A percentile compares a stretch with the other conserved stretches of the same genome.
Conservation (phyloP, 2,888 invertebrate genomes). For the Portevinia maculata region DNA sequence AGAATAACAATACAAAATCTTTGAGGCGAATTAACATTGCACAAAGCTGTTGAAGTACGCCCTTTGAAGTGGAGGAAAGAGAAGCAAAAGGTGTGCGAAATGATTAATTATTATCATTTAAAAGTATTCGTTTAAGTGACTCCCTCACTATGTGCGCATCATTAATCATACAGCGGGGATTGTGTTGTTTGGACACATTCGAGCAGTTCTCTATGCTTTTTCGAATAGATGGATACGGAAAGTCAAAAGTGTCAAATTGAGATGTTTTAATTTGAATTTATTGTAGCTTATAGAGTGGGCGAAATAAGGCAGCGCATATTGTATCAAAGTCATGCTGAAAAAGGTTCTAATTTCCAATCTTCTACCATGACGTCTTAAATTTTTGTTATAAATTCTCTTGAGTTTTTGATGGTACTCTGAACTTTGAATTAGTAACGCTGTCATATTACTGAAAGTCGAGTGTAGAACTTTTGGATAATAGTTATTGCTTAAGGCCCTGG, state of each 20-base stretch:
- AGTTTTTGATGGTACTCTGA: too few relatives aligned
- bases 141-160: conserved; percentile 49
- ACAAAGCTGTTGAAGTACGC: conserved; percentile 17
- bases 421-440: too few relatives aligned
- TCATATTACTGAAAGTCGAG: too few relatives aligned
- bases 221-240: conserved; percentile 21
- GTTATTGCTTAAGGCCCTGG: too few relatives aligned
- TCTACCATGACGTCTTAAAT: background rate
- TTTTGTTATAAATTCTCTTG: background rate
- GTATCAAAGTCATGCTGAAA: background rate
- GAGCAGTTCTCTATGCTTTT: conserved; percentile 31
- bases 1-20: conserved; percentile 26
- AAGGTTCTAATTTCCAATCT: too few relatives aligned
- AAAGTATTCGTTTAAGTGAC: conserved; percentile 36
- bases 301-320: background rate
- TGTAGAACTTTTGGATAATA: too few relatives aligned
- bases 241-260: conserved; percentile 58
- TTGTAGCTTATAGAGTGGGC: conserved; percentile 7
- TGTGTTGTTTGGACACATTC: conserved; percentile 36
- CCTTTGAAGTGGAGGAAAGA: conserved; percentile 4
- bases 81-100: conserved; percentile 39
- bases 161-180: conserved; percentile 59
- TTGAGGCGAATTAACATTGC: conserved; percentile 24
- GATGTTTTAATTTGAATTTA: conserved; percentile 47
- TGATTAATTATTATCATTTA: conserved; percentile 60